Percentiles rank a stretch among this genome's conserved stretches.
These are phyloP conservation scores for Heteromurus nitidus DNA, from an alignment of 2,888 invertebrate species.

Conservation along the genomic window DNA sequence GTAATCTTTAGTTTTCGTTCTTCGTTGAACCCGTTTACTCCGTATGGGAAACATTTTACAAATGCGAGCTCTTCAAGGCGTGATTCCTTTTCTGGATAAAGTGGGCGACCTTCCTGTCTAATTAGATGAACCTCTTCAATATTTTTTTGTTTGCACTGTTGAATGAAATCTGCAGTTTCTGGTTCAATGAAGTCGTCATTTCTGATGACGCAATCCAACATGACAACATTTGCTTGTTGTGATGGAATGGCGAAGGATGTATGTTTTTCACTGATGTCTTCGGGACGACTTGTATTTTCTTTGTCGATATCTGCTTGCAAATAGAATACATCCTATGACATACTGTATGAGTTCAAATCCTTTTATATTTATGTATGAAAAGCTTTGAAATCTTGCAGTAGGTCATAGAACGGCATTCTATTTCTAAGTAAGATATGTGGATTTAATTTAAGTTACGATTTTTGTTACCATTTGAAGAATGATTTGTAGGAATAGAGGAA, in stretches of 20 bases:
- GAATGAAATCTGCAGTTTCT: neutral
- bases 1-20: slow-evolving; percentile 26
- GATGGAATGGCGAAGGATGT: too few relatives aligned
- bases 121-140: neutral
- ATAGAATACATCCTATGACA: too few relatives aligned
- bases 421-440: neutral
- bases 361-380: too few relatives aligned
- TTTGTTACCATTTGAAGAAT: too few relatives aligned
- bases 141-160: neutral
- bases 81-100: slow-evolving; percentile 18
- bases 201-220: slow-evolving; percentile 34
- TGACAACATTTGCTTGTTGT: neutral
- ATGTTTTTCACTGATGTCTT: neutral
- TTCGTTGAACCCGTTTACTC: slow-evolving; percentile 14
- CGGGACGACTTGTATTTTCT: neutral
- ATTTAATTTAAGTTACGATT: too few relatives aligned
- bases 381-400: neutral
- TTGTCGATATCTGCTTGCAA: too few relatives aligned
- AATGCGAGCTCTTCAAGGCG: slow-evolving; percentile 39
- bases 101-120: neutral
- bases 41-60: slow-evolving; percentile 40
- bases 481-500: too few relatives aligned
- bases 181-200: slow-evolving; percentile 22
- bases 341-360: too few relatives aligned
- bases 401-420: neutral